A percentile compares a stretch with the other conserved stretches of the same genome.
These are phyloP conservation scores for Dascillus cervinus DNA, from an alignment of 2,888 invertebrate genomes.

Conservation along the genomic window DNA sequence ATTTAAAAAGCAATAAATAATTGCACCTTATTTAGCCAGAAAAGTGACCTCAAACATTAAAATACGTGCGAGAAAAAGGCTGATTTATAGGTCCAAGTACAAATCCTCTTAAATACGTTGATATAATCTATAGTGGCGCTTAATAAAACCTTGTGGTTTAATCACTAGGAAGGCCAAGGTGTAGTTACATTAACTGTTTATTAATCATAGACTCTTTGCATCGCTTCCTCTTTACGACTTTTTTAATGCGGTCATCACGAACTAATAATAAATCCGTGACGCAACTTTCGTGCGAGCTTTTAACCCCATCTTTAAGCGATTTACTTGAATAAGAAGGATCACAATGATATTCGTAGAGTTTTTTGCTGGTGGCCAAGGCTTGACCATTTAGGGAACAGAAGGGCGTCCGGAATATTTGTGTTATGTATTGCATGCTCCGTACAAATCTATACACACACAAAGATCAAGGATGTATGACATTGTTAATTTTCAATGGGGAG, in stretches of 20 bases:
- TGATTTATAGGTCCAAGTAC: too few relatives aligned
- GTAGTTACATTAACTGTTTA: background rate
- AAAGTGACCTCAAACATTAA: constrained; percentile 3
- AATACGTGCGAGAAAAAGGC: too few relatives aligned
- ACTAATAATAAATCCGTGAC: constrained; percentile 1
- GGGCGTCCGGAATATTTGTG: constrained; percentile 13
- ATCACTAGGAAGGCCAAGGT: constrained; percentile 7
- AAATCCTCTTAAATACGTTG: too few relatives aligned
- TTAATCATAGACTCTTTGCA: background rate
- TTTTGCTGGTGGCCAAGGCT: constrained; percentile 14
- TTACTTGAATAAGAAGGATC: background rate
- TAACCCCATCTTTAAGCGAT: constrained; percentile 1
- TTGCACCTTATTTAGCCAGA: background rate
- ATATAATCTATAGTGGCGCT: too few relatives aligned
- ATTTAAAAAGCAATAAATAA: constrained; percentile 3
- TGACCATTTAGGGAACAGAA: constrained; percentile 19
- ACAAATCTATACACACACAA: constrained; percentile 8
- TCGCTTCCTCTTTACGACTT: constrained; percentile 4
- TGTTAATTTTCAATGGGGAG: too few relatives aligned
- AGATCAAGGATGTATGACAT: constrained; percentile 16
- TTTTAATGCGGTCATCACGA: background rate
- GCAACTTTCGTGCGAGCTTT: constrained; percentile 3
- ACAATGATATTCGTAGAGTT: background rate
- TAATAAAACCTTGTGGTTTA: constrained; percentile 1
- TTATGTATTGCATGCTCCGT: constrained; percentile 6